phyloP scores from a whole-genome alignment of 2,113 vertebrate genomes.

The Trochalopteron elliotii region DNA sequence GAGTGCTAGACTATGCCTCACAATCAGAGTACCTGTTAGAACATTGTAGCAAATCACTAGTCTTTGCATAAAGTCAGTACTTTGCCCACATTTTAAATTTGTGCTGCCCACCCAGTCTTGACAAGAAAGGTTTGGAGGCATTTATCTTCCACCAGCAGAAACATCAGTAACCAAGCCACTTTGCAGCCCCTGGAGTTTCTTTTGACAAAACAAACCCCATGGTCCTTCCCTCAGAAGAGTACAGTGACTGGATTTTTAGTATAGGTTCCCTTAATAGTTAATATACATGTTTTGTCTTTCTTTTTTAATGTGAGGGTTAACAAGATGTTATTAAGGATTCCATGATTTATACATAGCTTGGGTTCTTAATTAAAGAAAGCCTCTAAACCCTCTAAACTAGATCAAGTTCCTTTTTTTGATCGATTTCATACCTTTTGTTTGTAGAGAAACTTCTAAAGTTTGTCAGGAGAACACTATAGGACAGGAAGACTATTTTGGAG shows the following conservation, averaged over 20 bases:
- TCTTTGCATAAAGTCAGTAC: neutral
- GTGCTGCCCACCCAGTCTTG: neutral
- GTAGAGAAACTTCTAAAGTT: neutral
- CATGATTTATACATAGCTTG: neutral
- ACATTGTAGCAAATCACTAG: neutral
- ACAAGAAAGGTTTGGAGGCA: neutral
- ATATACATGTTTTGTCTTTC: neutral
- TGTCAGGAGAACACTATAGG: neutral
- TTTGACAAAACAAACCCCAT: neutral
- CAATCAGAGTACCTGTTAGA: neutral
- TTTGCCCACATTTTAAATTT: neutral
- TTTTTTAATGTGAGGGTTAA: neutral
- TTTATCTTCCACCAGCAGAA: neutral
- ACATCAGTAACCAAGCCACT: neutral
- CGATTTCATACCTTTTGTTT: neutral
- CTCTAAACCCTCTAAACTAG: neutral
- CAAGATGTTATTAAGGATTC: neutral
- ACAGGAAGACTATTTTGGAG: neutral
- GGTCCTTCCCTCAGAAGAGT: neutral
- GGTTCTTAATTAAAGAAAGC: neutral
- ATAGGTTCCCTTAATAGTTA: neutral
- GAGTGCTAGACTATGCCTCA: neutral
- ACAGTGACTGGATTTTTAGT: neutral
- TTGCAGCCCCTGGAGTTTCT: neutral
- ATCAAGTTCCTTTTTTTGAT: neutral